Conservation (phyloP, 2,113 vertebrate genomes). For the Falcunculus frontatus region DNA sequence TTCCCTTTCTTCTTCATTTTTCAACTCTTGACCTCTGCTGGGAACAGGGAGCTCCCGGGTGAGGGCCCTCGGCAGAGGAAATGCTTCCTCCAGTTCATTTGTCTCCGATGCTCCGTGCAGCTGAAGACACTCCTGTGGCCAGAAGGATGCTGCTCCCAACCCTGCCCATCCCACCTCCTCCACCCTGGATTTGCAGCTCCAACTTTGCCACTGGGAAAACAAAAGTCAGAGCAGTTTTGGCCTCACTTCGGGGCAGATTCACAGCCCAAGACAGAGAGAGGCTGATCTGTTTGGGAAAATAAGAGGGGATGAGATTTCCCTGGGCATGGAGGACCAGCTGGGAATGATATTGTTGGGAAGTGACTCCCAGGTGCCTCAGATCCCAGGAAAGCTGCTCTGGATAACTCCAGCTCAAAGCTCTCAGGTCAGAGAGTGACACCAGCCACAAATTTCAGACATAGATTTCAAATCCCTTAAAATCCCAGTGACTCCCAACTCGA, state of each 20-base stretch:
- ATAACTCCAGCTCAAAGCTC: neutral
- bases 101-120: neutral
- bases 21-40: slow-evolving; percentile 48
- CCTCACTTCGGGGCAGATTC: fast-evolving
- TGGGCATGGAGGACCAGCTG: neutral
- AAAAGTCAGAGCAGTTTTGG: neutral
- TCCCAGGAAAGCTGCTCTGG: neutral
- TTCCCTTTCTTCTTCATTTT: slow-evolving; percentile 20
- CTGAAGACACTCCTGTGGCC: neutral
- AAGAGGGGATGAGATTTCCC: neutral
- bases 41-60: neutral
- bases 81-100: slow-evolving; percentile 19
- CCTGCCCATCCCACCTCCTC: neutral
- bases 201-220: neutral
- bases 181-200: fast-evolving
- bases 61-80: slow-evolving; percentile 18
- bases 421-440: neutral
- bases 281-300: too few relatives aligned
- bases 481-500: fast-evolving
- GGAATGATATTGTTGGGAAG: neutral
- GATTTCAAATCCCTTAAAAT: neutral
- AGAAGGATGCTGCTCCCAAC: neutral
- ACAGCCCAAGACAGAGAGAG: neutral
- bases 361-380: neutral
- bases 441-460: neutral